Conservation (phyloP, 2,888 invertebrate genomes). For the Phania funesta region DNA sequence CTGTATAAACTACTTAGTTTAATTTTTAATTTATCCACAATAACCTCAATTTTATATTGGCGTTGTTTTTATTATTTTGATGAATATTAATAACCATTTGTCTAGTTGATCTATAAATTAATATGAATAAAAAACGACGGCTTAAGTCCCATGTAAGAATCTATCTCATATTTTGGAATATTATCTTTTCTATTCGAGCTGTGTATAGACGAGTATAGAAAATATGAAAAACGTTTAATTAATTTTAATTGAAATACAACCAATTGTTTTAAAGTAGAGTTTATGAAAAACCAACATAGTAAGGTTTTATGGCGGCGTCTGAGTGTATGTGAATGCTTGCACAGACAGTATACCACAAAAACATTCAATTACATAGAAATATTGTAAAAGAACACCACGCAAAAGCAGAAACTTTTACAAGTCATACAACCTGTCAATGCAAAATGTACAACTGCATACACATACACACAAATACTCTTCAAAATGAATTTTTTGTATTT, state of each 20-base stretch:
- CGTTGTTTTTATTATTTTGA: constrained; percentile 4
- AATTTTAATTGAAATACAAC: constrained; percentile 64
- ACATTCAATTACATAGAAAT: constrained; percentile 43
- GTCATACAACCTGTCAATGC: constrained; percentile 57
- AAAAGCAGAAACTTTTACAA: constrained; percentile 57
- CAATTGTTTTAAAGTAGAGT: constrained; percentile 66
- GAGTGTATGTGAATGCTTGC: background rate
- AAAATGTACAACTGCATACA: constrained; percentile 15
- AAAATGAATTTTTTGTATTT: too few relatives aligned
- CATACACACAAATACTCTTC: background rate
- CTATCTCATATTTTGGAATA: constrained; percentile 61
- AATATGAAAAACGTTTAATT: constrained; percentile 64
- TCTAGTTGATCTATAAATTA: constrained; percentile 59
- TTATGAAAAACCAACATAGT: constrained; percentile 32
- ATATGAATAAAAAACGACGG: constrained; percentile 10
- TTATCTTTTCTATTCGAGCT: constrained; percentile 29
- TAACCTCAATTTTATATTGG: background rate
- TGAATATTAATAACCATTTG: constrained; percentile 56
- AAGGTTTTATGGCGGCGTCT: constrained; percentile 16
- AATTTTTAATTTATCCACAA: constrained; percentile 20
- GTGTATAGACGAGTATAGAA: constrained; percentile 1
- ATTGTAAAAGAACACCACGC: constrained; percentile 40
- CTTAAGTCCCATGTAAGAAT: constrained; percentile 26
- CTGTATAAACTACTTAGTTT: constrained; percentile 25
- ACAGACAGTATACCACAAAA: background rate